Evolutionary conservation across 2,888 invertebrate species (phyloP).

Genomic region (Caenorhabditis sp.): DNA sequence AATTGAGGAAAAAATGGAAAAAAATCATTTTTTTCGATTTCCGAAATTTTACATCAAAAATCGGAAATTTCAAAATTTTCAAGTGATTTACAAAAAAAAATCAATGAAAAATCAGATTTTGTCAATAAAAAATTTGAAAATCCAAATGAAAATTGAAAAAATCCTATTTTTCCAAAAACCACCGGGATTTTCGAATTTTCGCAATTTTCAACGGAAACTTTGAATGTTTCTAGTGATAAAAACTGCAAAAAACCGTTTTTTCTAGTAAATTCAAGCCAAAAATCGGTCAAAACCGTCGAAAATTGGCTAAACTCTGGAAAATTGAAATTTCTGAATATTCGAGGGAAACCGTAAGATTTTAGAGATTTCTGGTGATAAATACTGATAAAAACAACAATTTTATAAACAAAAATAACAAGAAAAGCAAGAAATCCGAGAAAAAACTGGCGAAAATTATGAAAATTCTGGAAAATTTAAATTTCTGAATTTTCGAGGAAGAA

Average conservation of each 20-base stretch:
- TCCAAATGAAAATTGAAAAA: too few species aligned
- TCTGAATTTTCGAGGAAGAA: too few species aligned
- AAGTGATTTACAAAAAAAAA: background rate
- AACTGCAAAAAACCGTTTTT: too few species aligned
- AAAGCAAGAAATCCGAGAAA: background rate
- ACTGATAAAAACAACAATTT: background rate
- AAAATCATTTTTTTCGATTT: too few species aligned
- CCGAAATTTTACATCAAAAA: background rate
- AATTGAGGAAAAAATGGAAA: conserved; percentile 5
- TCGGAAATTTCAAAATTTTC: background rate
- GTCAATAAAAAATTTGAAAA: background rate
- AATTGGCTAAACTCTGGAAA: background rate
- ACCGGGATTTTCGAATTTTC: too few species aligned
- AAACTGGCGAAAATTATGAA: conserved; percentile 11
- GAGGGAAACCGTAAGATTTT: too few species aligned
- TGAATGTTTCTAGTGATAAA: too few species aligned
- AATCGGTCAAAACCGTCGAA: background rate
- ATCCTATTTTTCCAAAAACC: too few species aligned
- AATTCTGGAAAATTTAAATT: too few species aligned
- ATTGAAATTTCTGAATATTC: background rate
- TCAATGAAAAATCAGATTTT: conserved; percentile 5
- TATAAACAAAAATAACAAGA: background rate
- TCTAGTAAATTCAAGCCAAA: background rate
- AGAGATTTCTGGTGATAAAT: too few species aligned
- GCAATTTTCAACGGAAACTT: too few species aligned